Evolutionary conservation across 2,797 vertebrate genomes (phyloP).

Genomic region (Falco rusticolus): DNA sequence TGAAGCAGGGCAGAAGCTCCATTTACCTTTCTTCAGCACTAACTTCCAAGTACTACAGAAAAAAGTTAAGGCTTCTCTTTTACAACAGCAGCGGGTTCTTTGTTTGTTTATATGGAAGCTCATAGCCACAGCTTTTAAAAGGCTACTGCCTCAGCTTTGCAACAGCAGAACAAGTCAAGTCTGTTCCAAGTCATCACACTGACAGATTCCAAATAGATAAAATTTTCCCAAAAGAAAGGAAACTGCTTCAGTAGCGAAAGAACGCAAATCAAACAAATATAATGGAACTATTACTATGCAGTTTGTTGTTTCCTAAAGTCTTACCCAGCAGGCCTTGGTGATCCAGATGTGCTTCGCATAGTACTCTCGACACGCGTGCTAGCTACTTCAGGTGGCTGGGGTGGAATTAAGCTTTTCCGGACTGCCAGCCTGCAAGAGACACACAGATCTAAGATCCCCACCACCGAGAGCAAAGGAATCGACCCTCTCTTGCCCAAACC

Average conservation of each 20-base stretch:
- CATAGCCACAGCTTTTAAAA: neutral
- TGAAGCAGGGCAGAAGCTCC: neutral
- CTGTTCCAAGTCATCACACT: neutral
- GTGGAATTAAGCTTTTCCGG: constrained; percentile 93
- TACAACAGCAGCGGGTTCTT: neutral
- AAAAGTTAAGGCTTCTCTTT: neutral
- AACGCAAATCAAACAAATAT: neutral
- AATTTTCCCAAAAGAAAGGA: neutral
- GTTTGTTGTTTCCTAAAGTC: neutral
- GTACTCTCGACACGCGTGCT: constrained; percentile 86
- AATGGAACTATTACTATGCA: neutral
- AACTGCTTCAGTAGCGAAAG: neutral
- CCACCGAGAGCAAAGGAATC: neutral
- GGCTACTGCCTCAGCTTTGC: neutral
- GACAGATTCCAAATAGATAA: neutral
- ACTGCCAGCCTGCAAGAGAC: constrained; percentile 82
- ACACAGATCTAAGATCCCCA: neutral
- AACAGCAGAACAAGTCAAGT: neutral
- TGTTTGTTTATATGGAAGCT: neutral
- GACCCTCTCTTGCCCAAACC: neutral
- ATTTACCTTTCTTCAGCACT: neutral
- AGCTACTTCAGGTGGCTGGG: constrained; percentile 86
- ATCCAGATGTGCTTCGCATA: constrained; percentile 88
- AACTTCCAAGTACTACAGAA: neutral
- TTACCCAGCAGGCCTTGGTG: constrained; percentile 93